phyloP scores from a whole-genome alignment of 2,113 vertebrate genomes.

The Stegastes partitus region DNA sequence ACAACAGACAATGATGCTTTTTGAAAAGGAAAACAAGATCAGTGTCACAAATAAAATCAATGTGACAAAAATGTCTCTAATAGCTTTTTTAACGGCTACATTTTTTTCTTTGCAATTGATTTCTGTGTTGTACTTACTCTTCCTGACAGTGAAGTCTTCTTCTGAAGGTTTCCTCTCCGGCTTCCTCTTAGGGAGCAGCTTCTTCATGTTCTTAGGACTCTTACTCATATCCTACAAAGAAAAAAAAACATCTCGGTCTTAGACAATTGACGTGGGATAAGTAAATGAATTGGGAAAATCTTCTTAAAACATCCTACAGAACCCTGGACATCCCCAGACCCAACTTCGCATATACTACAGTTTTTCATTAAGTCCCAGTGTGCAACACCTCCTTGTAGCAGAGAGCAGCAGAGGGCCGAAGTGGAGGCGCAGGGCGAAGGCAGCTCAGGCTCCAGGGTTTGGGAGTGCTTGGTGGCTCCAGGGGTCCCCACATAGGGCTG shows the following conservation, averaged over 20 bases:
- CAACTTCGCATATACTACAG: no score
- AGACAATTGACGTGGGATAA: neutral
- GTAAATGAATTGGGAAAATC: no score
- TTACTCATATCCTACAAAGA: conserved; percentile 91
- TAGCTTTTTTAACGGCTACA: no score
- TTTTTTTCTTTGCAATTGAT: no score
- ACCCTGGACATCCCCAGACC: no score
- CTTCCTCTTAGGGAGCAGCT: conserved; percentile 96
- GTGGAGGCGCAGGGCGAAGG: conserved; percentile 93
- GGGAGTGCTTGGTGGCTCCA: conserved; percentile 93
- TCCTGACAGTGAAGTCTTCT: conserved; percentile 94
- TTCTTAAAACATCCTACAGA: no score
- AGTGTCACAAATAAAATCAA: no score
- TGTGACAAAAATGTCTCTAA: no score
- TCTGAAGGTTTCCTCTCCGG: conserved; percentile 97
- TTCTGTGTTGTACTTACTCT: conserved; percentile 86
- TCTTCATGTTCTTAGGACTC: conserved; percentile 98
- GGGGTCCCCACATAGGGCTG: conserved; percentile 90
- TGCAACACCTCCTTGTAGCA: conserved; percentile 95
- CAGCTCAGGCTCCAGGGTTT: conserved; percentile 98
- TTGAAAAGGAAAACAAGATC: no score
- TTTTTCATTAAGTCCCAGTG: no score
- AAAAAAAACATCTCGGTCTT: neutral
- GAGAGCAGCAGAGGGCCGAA: conserved; percentile 94
- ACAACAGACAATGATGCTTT: no score